These are phyloP conservation scores for Trissonchulus latispiculum DNA, from an alignment of 2,888 invertebrate genomes.

Conservation along the genomic window DNA sequence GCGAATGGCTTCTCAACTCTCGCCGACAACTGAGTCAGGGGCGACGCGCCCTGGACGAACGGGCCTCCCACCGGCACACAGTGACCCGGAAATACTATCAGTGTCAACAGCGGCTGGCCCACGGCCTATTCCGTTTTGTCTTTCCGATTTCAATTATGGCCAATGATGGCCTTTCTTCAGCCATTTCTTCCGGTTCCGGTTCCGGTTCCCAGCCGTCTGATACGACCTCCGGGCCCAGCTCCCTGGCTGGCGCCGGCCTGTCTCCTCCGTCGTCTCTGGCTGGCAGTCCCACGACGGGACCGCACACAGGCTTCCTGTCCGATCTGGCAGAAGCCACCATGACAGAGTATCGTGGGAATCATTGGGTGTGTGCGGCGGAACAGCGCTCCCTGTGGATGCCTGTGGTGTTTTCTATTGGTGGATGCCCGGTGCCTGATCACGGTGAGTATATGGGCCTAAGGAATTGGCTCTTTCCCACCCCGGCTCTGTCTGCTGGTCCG, in stretches of 20 bases:
- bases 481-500: not conserved
- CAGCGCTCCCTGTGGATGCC: not conserved
- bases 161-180: not conserved
- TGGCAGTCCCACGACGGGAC: not conserved
- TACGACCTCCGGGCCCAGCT: not conserved
- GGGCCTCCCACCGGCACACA: not conserved
- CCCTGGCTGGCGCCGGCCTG: not conserved
- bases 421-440: conserved; percentile 4
- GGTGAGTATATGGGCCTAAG: not conserved
- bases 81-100: not conserved
- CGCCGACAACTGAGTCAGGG: not conserved
- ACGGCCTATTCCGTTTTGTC: not conserved
- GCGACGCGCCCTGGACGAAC: not conserved
- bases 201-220: not conserved
- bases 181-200: not conserved
- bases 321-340: conserved; percentile 1
- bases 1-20: not conserved
- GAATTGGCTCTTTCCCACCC: not conserved
- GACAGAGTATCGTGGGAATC: not conserved
- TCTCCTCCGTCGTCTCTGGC: not conserved
- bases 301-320: not conserved
- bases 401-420: not conserved
- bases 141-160: not conserved
- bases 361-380: not conserved
- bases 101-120: not conserved